Evolutionary conservation across 2,797 vertebrate genomes (phyloP).

Genomic region (Intellagama lesueurii): DNA sequence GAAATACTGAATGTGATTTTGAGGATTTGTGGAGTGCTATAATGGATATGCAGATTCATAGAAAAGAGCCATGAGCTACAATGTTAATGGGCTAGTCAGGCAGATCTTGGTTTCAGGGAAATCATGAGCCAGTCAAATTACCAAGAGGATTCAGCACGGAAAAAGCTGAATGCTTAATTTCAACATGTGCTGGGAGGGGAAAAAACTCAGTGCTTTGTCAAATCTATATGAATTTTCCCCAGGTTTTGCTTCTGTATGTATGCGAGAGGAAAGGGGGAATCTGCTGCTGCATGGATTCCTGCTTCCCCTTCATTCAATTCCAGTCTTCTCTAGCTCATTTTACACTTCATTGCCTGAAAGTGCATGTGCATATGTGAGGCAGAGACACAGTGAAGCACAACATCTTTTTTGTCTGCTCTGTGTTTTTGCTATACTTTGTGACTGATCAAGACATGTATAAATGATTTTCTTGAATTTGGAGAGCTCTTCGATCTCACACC

Average conservation of each 20-base stretch:
- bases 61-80: conserved; percentile 8
- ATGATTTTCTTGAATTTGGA: conserved; percentile 43
- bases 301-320: conserved; percentile 51
- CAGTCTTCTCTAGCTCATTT: conserved; percentile 58
- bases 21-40: not conserved
- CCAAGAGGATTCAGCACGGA: conserved; percentile 47
- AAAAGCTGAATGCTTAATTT: conserved; percentile 54
- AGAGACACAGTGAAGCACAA: conserved; percentile 40
- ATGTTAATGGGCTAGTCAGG: conserved; percentile 33
- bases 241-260: conserved; percentile 51
- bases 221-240: conserved; percentile 50
- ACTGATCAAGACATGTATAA: not conserved
- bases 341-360: conserved; percentile 28
- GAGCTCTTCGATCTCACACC: not conserved
- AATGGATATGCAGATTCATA: conserved; percentile 31
- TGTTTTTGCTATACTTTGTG: conserved; percentile 23
- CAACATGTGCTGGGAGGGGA: conserved; percentile 30
- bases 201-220: conserved; percentile 42
- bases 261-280: conserved; percentile 9
- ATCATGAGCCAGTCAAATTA: conserved; percentile 41
- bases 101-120: conserved; percentile 36
- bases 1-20: conserved; percentile 19
- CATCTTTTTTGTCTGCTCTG: conserved; percentile 38
- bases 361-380: not conserved
- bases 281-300: conserved; percentile 32